Evolutionary conservation across 2,113 vertebrate species (phyloP), one percentile per base, ranked within the genome.

Genomic region (Tympanuchus pallidicinctus): DNA sequence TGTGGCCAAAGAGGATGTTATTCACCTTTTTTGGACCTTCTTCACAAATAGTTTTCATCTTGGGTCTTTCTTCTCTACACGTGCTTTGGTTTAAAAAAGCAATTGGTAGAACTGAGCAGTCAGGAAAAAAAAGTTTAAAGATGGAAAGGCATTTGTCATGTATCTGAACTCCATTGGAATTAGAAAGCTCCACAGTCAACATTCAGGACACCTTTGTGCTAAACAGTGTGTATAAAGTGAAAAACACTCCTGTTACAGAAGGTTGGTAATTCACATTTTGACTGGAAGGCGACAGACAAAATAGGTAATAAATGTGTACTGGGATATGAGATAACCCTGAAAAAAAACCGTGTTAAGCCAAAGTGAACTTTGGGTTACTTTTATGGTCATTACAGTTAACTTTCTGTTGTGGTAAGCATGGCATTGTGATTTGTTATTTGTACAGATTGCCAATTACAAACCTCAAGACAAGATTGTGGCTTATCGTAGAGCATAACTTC

Each of bases 391-490:
- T 52, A 54, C 47, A 69, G 63, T 88, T 91, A 79, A 81, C 61
- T 80, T 93, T 59, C n/a, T 83, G 42, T 83, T 86, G 69, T 71
- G 56, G 89, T 91, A 89, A 82, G 70, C 43, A 14, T 7, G 32
- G 61, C 57, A 61, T 66, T 94, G 63, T 36, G 69, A 40, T 72
- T 88, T 86, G 30, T 71, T 89, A 28, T 88, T 93, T 91, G 79
- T 54, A 2, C 47, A 83, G 76, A 78, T 70, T 61, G 54, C 79
- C 57, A 71, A 56, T 14, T 54, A 59, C 52, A 94, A 93, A 76
- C 64, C 60, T 92, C 87, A 70, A 89, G 92, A 89, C 78, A 89
- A 73, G 75, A 74, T 38, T 25, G 13, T 24, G 71, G 74, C 32
- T 90, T 78, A 16, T 54, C 66, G 79, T 50, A 72, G 34, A n/a